These are phyloP conservation scores for Macrobrachium nipponense DNA, from an alignment of 1,140 invertebrate genomes.

Conservation along the genomic window DNA sequence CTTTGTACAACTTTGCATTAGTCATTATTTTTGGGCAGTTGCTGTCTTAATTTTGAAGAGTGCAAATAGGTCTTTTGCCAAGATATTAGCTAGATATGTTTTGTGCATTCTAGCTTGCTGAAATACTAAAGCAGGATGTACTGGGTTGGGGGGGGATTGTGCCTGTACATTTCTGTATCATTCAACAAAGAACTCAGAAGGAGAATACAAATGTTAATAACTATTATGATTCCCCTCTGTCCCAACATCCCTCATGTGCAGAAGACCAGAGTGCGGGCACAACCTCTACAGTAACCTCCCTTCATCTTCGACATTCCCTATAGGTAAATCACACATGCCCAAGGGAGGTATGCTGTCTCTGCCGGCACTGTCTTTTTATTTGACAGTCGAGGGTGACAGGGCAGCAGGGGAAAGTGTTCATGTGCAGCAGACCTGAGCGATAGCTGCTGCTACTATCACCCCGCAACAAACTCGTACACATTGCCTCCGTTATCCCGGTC, in stretches of 20 bases:
- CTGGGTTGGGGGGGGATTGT: conserved; percentile 48
- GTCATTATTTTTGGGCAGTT: conserved; percentile 59
- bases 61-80: conserved; percentile 59
- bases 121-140: conserved; percentile 57
- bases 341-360: conserved; percentile 51
- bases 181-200: conserved; percentile 16
- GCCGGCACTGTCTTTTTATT: conserved; percentile 39
- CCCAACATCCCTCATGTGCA: conserved; percentile 21
- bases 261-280: conserved; percentile 51
- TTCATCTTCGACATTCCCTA: conserved; percentile 55
- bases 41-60: conserved; percentile 58
- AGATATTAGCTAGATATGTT: conserved; percentile 56
- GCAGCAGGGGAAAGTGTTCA: conserved; percentile 48
- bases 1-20: conserved; percentile 61
- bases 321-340: conserved; percentile 45
- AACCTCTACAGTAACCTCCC: conserved; percentile 54
- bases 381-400: conserved; percentile 40
- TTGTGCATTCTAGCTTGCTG: conserved; percentile 60
- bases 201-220: conserved; percentile 47
- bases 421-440: conserved; percentile 44
- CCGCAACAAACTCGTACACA: conserved; percentile 22
- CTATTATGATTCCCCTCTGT: conserved; percentile 49
- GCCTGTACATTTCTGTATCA: conserved; percentile 56
- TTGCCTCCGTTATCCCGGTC: conserved; percentile 14
- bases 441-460: conserved; percentile 52